Conservation (phyloP, 1,140 invertebrate species). For the Drosophila equinoxialis region DNA sequence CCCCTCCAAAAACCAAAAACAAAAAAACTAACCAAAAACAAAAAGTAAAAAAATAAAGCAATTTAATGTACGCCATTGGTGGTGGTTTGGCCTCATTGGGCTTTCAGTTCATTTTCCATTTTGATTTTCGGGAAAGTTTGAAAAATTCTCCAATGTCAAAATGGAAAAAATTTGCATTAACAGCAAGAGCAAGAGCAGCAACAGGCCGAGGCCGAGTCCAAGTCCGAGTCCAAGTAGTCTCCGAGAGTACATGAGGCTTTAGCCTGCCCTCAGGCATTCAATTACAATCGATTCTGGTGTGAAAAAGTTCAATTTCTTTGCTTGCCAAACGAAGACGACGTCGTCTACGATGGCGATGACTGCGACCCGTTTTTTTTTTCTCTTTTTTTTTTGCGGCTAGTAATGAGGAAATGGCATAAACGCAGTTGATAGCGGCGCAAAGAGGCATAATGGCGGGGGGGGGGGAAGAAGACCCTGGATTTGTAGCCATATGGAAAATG, state of each 20-base stretch:
- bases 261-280: constrained; percentile 72
- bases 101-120: constrained; percentile 55
- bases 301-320: constrained; percentile 81
- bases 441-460: constrained; percentile 5
- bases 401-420: constrained; percentile 81
- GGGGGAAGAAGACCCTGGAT: constrained; percentile 27
- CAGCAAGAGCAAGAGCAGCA: constrained; percentile 6
- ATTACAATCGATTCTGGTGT: constrained; percentile 82
- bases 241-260: constrained; percentile 36
- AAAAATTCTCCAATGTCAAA: constrained; percentile 78
- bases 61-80: constrained; percentile 81
- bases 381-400: constrained; percentile 54
- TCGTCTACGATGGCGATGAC: constrained; percentile 16
- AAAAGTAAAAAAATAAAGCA: constrained; percentile 66
- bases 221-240: constrained; percentile 20
- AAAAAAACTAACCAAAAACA: constrained; percentile 10
- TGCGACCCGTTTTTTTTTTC: constrained; percentile 54
- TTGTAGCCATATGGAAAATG: constrained; percentile 79
- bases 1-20: constrained; percentile 12
- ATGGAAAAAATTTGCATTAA: constrained; percentile 76
- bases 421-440: constrained; percentile 49
- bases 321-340: constrained; percentile 53
- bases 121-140: constrained; percentile 60
- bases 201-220: constrained; percentile 5
- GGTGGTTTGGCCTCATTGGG: constrained; percentile 66